A percentile compares a stretch with the other conserved stretches of the same genome.
Evolutionary conservation across 2,113 vertebrate species (phyloP).

Genomic region (Heterochromis multidens): DNA sequence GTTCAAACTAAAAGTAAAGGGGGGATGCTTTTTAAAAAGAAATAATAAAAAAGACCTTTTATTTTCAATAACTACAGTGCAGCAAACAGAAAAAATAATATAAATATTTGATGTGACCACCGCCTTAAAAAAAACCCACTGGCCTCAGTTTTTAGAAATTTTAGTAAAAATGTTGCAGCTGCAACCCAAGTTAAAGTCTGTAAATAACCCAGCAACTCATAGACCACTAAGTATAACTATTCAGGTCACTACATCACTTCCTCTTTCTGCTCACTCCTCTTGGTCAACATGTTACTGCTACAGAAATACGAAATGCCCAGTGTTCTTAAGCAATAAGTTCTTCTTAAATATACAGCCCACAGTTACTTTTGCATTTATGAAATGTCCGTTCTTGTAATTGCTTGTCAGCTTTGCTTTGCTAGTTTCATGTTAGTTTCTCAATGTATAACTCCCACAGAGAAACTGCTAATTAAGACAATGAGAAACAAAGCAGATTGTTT

Average conservation of each 20-base stretch:
- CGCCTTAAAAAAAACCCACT: background rate
- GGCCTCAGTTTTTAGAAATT: background rate
- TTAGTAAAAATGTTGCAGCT: background rate
- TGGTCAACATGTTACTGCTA: background rate
- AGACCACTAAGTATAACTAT: background rate
- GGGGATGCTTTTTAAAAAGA: background rate
- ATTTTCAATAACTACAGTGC: background rate
- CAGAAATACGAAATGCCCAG: background rate
- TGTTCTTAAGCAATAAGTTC: background rate
- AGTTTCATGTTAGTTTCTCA: background rate
- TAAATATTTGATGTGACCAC: background rate
- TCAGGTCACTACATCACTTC: background rate
- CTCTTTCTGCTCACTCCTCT: background rate
- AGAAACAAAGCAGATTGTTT: too few species aligned
- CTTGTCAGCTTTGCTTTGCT: background rate
- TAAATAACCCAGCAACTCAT: background rate
- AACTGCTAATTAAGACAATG: background rate
- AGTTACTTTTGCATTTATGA: background rate
- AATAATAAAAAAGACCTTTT: background rate
- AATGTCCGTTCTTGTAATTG: accelerated
- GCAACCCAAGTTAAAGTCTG: accelerated
- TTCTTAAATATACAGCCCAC: background rate
- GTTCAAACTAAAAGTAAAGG: background rate
- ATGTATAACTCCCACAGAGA: background rate
- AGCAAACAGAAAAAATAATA: background rate